Evolutionary conservation across 1,140 invertebrate species (phyloP), one percentile per base, ranked within the genome.

Genomic region (Hypsibius dujardini): DNA sequence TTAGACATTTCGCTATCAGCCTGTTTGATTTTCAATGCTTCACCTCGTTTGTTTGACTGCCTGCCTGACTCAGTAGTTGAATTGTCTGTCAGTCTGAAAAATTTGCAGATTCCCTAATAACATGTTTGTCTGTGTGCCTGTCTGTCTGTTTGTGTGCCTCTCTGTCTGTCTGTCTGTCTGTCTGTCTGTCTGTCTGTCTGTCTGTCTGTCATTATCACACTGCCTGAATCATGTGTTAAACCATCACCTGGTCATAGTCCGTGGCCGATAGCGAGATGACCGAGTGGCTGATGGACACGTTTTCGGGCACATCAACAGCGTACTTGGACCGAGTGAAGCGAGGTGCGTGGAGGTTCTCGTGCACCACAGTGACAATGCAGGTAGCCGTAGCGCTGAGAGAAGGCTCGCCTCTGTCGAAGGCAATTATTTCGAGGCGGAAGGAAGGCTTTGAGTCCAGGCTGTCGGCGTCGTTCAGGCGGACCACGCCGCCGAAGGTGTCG

Each of bases 331-430:
- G 88, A 78, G 90, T 87, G 80, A 96, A 96, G 2, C 89, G 83
- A 0, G 94, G 93, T 73, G 86, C 87, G 78, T 96, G 95, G 79
- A 96, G 93, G 79, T 96, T 97, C 77, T 90, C 89, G 78, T 96
- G 93, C 46, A 90, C 80, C 47, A 97, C 85, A 70, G 84, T 82
- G 2, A 96, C 85, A 3, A 82, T 80, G 42, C 96, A 82, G 67
- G 84, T 83, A 1, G 85, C 84, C 59, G 84, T 84, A 1, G 87
- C 87, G 0, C 85, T 84, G 76, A 86, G 84, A 1, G 89, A 83
- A 0, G 91, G 90, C 72, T 90, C 87, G 1, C 93, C 93, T 47
- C 90, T 84, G 80, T 96, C 93, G 75, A 86, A 87, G 2, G 79
- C 79, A 15, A 80, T 72, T 14, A 81, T 77, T 15, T 76, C 76